Percentiles rank a stretch among this genome's conserved stretches.
Evolutionary conservation across 2,797 vertebrate genomes (phyloP).

Genomic region (Pangasius mekongensis): DNA sequence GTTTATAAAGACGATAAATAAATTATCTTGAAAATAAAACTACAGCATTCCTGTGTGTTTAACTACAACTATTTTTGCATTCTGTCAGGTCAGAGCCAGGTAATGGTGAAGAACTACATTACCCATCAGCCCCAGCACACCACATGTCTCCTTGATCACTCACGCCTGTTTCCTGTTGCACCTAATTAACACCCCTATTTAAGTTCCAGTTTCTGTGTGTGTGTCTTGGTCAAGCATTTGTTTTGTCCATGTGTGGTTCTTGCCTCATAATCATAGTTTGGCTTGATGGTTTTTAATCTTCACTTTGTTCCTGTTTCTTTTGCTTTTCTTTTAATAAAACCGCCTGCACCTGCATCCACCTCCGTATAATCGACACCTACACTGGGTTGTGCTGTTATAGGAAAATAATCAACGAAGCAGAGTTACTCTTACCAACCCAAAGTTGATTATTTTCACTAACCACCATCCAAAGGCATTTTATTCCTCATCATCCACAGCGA

Average conservation of each 20-base stretch:
- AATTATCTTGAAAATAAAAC: not conserved
- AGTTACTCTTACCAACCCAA: not conserved
- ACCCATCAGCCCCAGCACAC: constrained; percentile 5
- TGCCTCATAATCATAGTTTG: not conserved
- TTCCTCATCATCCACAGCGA: not conserved
- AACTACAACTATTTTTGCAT: not conserved
- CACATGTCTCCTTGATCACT: not conserved
- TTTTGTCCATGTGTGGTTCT: not conserved
- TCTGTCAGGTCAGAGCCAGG: not conserved
- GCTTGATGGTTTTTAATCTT: too few species aligned
- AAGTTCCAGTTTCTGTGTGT: not conserved
- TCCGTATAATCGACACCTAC: too few species aligned
- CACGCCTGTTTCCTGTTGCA: not conserved
- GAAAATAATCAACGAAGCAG: not conserved
- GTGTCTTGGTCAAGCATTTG: not conserved
- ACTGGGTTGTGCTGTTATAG: not conserved
- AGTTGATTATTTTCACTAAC: not conserved
- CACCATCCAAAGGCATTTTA: not conserved
- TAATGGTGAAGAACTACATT: not conserved
- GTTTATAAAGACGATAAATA: not conserved
- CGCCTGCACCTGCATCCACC: not conserved
- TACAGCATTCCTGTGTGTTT: not conserved
- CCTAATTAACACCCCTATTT: not conserved
- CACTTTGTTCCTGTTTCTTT: not conserved
- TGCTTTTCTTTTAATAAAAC: not conserved